Evolutionary conservation across 37 sponge, comb jelly and placozoan genomes (phyloP).

Genomic region (Spongilla lacustris): DNA sequence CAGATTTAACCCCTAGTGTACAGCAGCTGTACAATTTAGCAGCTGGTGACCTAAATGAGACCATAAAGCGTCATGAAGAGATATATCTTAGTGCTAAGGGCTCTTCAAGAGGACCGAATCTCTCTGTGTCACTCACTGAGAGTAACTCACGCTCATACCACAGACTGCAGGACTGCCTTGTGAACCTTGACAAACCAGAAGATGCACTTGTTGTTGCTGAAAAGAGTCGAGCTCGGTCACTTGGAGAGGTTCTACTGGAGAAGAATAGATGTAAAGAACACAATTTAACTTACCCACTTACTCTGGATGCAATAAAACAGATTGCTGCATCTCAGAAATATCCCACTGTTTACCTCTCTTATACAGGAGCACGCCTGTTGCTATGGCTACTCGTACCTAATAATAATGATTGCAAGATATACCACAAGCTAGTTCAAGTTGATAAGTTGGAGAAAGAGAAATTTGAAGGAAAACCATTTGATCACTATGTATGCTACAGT

Average conservation of each 20-base stretch:
- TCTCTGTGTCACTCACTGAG: constrained; percentile 70
- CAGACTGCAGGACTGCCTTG: constrained; percentile 59
- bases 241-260: constrained; percentile 71
- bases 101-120: constrained; percentile 37
- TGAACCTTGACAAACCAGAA: constrained; percentile 33
- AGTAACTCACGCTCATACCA: constrained; percentile 66
- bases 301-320: constrained; percentile 6
- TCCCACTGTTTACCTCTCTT: constrained; percentile 64
- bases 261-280: background rate
- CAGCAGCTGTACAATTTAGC: constrained; percentile 28
- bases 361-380: constrained; percentile 60
- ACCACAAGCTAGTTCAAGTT: constrained; percentile 37
- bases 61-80: constrained; percentile 42
- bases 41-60: constrained; percentile 46
- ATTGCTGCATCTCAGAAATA: constrained; percentile 17
- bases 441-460: constrained; percentile 25
- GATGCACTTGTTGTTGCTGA: constrained; percentile 61
- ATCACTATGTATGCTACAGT: constrained; percentile 55
- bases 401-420: background rate
- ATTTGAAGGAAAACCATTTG: constrained; percentile 67
- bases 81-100: constrained; percentile 50
- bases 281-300: constrained; percentile 36
- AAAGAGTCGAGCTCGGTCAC: constrained; percentile 59
- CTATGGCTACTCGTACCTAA: constrained; percentile 69
- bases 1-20: background rate